These are phyloP conservation scores for Ellobium chinense DNA, from an alignment of 2,888 invertebrate species.

Conservation along the genomic window DNA sequence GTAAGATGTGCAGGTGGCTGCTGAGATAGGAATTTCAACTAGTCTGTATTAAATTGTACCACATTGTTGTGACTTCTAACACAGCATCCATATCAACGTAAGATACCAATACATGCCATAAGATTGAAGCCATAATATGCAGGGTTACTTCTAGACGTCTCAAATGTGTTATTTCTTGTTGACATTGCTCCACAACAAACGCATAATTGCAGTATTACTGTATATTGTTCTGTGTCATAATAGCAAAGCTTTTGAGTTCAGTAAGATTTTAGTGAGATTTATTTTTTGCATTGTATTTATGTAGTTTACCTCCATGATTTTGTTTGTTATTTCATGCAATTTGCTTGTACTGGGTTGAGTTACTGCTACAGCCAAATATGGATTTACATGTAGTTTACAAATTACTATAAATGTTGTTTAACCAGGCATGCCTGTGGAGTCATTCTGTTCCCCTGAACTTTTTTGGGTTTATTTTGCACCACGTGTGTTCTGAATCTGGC, in stretches of 20 bases:
- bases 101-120: too few relatives aligned
- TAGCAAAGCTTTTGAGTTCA: neutral
- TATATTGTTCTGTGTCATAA: neutral
- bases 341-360: neutral
- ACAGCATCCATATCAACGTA: too few relatives aligned
- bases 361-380: too few relatives aligned
- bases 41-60: too few relatives aligned
- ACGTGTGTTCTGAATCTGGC: constrained; percentile 14
- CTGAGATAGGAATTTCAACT: too few relatives aligned
- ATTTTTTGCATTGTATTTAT: neutral
- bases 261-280: neutral
- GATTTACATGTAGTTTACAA: too few relatives aligned
- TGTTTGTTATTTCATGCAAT: neutral
- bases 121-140: too few relatives aligned
- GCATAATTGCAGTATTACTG: constrained; percentile 25
- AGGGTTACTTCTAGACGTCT: too few relatives aligned
- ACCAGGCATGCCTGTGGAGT: neutral
- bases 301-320: neutral
- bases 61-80: too few relatives aligned
- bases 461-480: neutral
- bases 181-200: constrained; percentile 8
- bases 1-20: too few relatives aligned
- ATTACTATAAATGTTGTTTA: too few relatives aligned
- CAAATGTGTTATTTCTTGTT: neutral
- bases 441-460: neutral